Evolutionary conservation across 2,113 vertebrate species (phyloP).

Genomic region (Trachemys scripta): DNA sequence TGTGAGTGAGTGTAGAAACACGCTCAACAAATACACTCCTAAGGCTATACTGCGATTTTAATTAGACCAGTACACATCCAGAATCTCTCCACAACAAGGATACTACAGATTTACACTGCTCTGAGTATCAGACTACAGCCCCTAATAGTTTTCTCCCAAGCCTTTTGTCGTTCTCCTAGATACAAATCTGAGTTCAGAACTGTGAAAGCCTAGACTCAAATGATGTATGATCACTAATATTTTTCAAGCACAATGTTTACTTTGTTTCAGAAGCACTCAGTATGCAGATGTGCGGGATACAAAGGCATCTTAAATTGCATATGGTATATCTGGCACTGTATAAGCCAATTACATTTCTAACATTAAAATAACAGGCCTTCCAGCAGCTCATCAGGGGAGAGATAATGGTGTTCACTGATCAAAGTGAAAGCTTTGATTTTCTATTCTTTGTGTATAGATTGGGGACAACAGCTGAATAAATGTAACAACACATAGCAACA

Average conservation of each 20-base stretch:
- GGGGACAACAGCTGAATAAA: background rate
- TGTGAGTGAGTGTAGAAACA: background rate
- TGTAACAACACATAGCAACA: background rate
- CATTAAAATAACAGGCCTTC: background rate
- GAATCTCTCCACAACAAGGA: background rate
- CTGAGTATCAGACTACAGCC: background rate
- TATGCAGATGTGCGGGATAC: background rate
- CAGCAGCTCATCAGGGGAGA: background rate
- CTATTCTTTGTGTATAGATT: background rate
- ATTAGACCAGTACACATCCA: fast-evolving
- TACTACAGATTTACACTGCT: background rate
- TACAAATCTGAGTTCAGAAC: background rate
- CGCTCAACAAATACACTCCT: background rate
- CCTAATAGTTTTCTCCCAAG: background rate
- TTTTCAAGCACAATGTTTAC: background rate
- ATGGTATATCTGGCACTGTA: background rate
- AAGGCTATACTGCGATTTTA: background rate
- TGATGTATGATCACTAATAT: background rate
- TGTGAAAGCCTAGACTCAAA: background rate
- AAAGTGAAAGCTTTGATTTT: constrained; percentile 19
- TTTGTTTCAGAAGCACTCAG: background rate
- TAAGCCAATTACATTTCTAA: background rate
- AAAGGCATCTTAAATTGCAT: background rate
- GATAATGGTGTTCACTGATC: background rate
- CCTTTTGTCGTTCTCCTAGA: constrained; percentile 12